phyloP scores from a whole-genome alignment of 2,888 invertebrate genomes.

The Drosophila testacea region DNA sequence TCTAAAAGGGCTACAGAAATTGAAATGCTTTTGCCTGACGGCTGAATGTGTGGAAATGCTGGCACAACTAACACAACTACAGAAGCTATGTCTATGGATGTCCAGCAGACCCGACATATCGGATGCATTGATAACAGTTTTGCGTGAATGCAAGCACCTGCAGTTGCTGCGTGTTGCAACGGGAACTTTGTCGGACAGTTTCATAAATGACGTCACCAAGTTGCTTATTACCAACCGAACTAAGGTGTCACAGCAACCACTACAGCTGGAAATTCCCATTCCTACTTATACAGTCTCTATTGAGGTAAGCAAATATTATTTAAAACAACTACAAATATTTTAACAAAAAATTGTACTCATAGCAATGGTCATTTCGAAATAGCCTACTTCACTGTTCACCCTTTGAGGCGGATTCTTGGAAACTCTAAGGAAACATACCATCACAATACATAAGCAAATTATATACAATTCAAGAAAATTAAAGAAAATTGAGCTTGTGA shows the following conservation, averaged over 20 bases:
- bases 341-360: not conserved
- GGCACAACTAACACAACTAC: constrained; percentile 37
- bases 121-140: constrained; percentile 38
- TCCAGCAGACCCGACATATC: constrained; percentile 53
- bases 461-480: not conserved
- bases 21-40: constrained; percentile 64
- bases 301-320: constrained; percentile 9
- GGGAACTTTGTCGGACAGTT: constrained; percentile 28
- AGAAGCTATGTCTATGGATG: constrained; percentile 64
- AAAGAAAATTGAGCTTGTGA: not conserved
- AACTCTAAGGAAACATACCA: not conserved
- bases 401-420: constrained; percentile 35
- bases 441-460: not conserved
- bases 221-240: constrained; percentile 14
- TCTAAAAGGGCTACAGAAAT: constrained; percentile 32
- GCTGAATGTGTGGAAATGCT: constrained; percentile 49
- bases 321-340: not conserved
- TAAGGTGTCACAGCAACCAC: not conserved
- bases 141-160: constrained; percentile 44
- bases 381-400: constrained; percentile 18
- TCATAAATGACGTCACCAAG: constrained; percentile 42
- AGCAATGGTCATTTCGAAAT: constrained; percentile 22
- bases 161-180: constrained; percentile 47
- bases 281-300: not conserved
- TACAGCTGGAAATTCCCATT: constrained; percentile 47